Conservation (phyloP, 1,140 invertebrate species). For the Protaetia brevitarsis region DNA sequence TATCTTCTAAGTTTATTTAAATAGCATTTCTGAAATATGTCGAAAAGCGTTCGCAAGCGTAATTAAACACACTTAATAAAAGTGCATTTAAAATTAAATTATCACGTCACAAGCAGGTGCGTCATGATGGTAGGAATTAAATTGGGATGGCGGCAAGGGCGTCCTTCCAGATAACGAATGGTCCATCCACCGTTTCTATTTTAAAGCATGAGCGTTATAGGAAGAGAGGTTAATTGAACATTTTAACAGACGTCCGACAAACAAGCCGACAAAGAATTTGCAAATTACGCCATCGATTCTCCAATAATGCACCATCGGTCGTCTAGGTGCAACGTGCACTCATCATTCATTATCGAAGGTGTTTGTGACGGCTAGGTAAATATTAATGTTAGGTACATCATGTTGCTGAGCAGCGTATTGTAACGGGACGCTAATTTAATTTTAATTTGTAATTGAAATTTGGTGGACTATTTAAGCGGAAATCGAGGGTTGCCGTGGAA, state of each 20-base stretch:
- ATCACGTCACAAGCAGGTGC: too few relatives aligned
- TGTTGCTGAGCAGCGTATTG: not conserved
- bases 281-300: not conserved
- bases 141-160: too few relatives aligned
- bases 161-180: too few relatives aligned
- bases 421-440: conserved; percentile 7
- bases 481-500: not conserved
- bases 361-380: not conserved
- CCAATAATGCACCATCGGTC: not conserved
- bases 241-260: not conserved
- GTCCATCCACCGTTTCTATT: too few relatives aligned
- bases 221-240: not conserved
- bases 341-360: conserved; percentile 1
- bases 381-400: conserved; percentile 13
- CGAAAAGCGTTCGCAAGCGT: too few relatives aligned
- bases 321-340: not conserved
- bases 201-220: not conserved
- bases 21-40: too few relatives aligned
- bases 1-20: too few relatives aligned
- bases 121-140: too few relatives aligned
- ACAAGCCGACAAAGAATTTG: not conserved
- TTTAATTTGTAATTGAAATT: conserved; percentile 8
- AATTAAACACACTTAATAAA: too few relatives aligned
- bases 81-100: too few relatives aligned
- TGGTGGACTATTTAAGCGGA: not conserved